A percentile compares a stretch with the other conserved stretches of the same genome.
Conservation (phyloP, 2,113 vertebrate genomes). For the Sphaerodactylus townsendi region DNA sequence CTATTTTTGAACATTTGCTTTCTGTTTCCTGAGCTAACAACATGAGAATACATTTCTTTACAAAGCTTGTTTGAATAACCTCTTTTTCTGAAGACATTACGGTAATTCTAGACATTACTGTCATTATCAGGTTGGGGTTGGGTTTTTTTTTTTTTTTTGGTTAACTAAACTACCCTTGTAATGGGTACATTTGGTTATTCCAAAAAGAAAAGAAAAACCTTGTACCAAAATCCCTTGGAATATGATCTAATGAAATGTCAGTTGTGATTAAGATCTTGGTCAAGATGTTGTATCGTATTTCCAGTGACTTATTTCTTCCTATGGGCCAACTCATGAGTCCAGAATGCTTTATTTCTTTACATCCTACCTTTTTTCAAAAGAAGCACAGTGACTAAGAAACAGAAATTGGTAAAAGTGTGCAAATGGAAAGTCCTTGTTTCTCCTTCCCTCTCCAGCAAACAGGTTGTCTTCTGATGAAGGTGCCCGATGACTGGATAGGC, state of each 20-base stretch:
- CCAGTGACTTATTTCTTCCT: background rate
- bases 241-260: background rate
- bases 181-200: background rate
- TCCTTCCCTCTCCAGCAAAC: no score
- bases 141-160: no score
- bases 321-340: background rate
- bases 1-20: conserved; percentile 47
- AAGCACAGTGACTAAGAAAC: no score
- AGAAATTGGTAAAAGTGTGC: no score
- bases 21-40: conserved; percentile 37
- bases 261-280: background rate
- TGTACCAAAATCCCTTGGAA: background rate
- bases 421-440: no score
- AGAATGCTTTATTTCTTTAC: no score
- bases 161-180: background rate
- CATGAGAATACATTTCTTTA: background rate
- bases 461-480: no score
- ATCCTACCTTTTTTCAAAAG: no score
- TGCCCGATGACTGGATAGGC: no score
- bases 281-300: background rate
- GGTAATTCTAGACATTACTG: background rate
- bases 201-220: no score
- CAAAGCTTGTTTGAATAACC: background rate
- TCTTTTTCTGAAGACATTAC: background rate
- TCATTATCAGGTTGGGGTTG: no score